A percentile compares a stretch with the other conserved stretches of the same genome.
Conservation (phyloP, 2,888 invertebrate species). For the Limnephilus rhombicus region DNA sequence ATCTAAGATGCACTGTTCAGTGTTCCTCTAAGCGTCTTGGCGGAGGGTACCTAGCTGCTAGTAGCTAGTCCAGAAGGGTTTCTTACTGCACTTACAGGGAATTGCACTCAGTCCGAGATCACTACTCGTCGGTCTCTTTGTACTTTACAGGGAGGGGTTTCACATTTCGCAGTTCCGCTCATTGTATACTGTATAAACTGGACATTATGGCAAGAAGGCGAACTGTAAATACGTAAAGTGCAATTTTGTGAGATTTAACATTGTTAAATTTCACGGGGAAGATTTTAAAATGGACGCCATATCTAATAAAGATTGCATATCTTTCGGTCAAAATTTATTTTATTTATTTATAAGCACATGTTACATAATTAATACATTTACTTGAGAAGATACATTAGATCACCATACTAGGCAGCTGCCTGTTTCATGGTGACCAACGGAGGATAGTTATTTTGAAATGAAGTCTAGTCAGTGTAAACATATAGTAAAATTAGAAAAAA, state of each 20-base stretch:
- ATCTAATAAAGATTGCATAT: too few species aligned
- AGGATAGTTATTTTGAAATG: too few species aligned
- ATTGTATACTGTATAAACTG: background rate
- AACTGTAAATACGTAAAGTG: background rate
- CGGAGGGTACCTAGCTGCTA: background rate
- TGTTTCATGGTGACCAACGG: too few species aligned
- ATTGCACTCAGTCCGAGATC: conserved; percentile 29
- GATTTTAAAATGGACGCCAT: background rate
- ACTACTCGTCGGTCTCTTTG: conserved; percentile 8
- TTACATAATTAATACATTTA: too few species aligned
- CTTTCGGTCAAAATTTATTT: too few species aligned
- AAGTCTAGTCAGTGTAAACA: too few species aligned
- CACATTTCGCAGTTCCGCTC: background rate
- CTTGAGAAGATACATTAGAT: too few species aligned
- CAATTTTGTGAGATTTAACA: background rate
- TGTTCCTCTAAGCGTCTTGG: background rate
- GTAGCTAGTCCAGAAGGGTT: background rate
- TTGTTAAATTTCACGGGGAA: background rate
- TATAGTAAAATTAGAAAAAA: too few species aligned
- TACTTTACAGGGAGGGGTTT: background rate
- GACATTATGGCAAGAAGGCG: background rate
- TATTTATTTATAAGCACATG: too few species aligned
- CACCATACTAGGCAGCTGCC: too few species aligned
- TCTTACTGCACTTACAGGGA: conserved; percentile 18
- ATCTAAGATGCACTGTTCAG: background rate